Percentiles rank a stretch among this genome's conserved stretches.
phyloP scores from a whole-genome alignment of 2,888 invertebrate genomes.

The Scaptomyza tumidula region DNA sequence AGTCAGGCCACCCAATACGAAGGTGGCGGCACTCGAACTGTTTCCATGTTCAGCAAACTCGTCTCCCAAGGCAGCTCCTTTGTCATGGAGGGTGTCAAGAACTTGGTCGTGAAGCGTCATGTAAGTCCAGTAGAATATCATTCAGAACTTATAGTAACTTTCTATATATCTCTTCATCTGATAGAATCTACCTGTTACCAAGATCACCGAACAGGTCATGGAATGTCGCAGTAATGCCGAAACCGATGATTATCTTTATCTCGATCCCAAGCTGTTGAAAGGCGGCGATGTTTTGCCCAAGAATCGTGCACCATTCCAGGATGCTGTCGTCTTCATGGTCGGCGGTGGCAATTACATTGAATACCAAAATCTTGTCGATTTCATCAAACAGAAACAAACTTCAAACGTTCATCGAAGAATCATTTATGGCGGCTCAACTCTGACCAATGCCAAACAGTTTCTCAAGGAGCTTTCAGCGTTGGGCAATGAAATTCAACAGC shows the following conservation, averaged over 20 bases:
- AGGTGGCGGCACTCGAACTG: constrained; percentile 97
- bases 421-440: constrained; percentile 97
- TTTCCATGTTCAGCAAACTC: constrained; percentile 99
- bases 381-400: constrained; percentile 93
- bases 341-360: constrained; percentile 99
- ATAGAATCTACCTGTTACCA: constrained; percentile 96
- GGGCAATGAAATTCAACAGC: constrained; percentile 88
- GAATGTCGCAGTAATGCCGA: constrained; percentile 91
- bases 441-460: constrained; percentile 97
- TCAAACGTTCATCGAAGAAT: constrained; percentile 90
- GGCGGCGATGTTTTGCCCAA: constrained; percentile 88
- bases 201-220: constrained; percentile 95
- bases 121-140: constrained; percentile 86
- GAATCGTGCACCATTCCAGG: constrained; percentile 90
- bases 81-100: constrained; percentile 99
- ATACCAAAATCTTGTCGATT: constrained; percentile 98
- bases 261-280: constrained; percentile 97
- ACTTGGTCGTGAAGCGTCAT: constrained; percentile 98
- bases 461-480: constrained; percentile 94
- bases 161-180: constrained; percentile 45
- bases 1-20: constrained; percentile 92
- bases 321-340: constrained; percentile 95
- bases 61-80: constrained; percentile 98
- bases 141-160: not conserved
- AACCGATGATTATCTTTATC: constrained; percentile 94